Conservation (phyloP, 2,888 invertebrate species). For the Oligia strigilis region DNA sequence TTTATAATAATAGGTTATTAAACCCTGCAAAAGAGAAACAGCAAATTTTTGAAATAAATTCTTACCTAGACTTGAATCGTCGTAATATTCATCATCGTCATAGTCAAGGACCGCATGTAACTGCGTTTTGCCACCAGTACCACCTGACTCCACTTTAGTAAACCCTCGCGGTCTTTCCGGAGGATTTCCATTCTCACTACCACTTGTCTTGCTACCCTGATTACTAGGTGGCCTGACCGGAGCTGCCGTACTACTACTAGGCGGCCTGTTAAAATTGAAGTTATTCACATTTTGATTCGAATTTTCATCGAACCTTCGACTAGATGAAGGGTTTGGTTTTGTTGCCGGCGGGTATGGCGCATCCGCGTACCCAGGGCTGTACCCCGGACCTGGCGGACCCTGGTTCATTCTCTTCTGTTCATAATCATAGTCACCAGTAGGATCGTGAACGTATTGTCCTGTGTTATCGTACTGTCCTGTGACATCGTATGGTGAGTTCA, state of each 20-base stretch:
- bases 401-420: slow-evolving; percentile 82
- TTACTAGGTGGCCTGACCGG: slow-evolving; percentile 75
- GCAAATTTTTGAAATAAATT: slow-evolving; percentile 1
- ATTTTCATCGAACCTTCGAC: slow-evolving; percentile 84
- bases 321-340: slow-evolving; percentile 80
- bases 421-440: slow-evolving; percentile 87
- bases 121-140: slow-evolving; percentile 91
- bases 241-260: slow-evolving; percentile 76
- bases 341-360: slow-evolving; percentile 80
- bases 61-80: slow-evolving; percentile 90
- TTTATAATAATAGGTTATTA: background rate
- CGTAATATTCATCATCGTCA: slow-evolving; percentile 91
- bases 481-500: slow-evolving; percentile 82
- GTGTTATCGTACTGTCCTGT: slow-evolving; percentile 86
- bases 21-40: too few species aligned
- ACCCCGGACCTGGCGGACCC: slow-evolving; percentile 75
- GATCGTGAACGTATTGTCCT: slow-evolving; percentile 87
- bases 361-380: slow-evolving; percentile 84
- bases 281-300: slow-evolving; percentile 83
- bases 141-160: slow-evolving; percentile 91
- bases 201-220: slow-evolving; percentile 85
- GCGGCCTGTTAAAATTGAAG: slow-evolving; percentile 80
- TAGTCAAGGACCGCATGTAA: slow-evolving; percentile 94
- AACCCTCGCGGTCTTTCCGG: slow-evolving; percentile 91
- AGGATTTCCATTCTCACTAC: slow-evolving; percentile 85